Base-by-base conservation (phyloP, 2,888 invertebrate species). In the Perdita meconis region DNA sequence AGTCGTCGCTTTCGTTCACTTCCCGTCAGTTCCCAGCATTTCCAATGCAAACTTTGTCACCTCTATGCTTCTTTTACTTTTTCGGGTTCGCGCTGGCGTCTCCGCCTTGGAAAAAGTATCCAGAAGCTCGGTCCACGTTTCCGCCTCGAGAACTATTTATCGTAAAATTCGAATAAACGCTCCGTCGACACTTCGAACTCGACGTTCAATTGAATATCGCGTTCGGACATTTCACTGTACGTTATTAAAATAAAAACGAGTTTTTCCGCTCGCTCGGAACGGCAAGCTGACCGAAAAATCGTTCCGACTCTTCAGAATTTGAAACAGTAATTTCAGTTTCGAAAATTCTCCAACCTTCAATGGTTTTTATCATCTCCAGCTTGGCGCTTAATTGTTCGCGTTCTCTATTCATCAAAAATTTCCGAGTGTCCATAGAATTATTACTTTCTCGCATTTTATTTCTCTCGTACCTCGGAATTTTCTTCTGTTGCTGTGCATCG, bases 1-100 rank as follows among this genome's bases (percentile, higher is more conserved):
- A 72, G 22, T 40, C 26, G 60, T 26, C 56, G 40, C 53, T 38
- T 55, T 30, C 57, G 42, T 60, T 66, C 34, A 74, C 59, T 82
- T 60, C 19, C 64, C 30, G 57, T 67, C 65, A 59, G 10, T 61
- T 57, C 47, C 59, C 47, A 55, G 59, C 61, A 53, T 72, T 78
- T 86, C 63, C 74, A 70, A 78, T 76, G 60, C 78, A 78, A 84
- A 76, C 76, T 77, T 63, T 38, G 24, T 22, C 51, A 51, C 56
- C 59, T n/a, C 19, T 36, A 63, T 22, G 16, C 36, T 40, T 10
- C 30, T 24, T n/a, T 30, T 13, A 12, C 30, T 6, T 30, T 30
- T 30, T 30, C 30, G 6, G 3, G 30, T 30, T 30, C 30, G 30
- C 30, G 30, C n/a, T 64, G 26, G 44, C 34, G 16, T 34, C 0